A percentile compares a stretch with the other conserved stretches of the same genome.
These are phyloP conservation scores for Carlito syrichta DNA, from an alignment of 2,113 vertebrate genomes.

Conservation along the genomic window DNA sequence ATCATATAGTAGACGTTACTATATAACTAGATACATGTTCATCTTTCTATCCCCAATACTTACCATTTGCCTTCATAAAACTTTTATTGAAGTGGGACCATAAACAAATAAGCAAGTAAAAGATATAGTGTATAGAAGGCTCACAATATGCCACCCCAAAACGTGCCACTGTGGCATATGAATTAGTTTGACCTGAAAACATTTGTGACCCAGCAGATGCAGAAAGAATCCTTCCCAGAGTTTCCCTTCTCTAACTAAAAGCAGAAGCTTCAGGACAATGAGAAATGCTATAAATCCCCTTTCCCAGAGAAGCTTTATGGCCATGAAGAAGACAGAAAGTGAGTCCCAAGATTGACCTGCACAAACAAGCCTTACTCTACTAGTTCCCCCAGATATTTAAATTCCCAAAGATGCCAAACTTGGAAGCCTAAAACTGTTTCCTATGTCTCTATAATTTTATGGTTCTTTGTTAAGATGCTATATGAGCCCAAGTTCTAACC, in stretches of 20 bases:
- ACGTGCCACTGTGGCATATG: neutral
- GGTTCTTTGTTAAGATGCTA: neutral
- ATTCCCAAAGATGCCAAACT: neutral
- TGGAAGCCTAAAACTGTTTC: neutral
- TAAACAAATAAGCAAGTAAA: neutral
- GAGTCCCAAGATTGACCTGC: neutral
- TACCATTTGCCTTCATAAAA: neutral
- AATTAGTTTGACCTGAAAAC: neutral
- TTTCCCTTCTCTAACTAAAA: neutral
- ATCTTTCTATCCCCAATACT: neutral
- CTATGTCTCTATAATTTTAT: neutral
- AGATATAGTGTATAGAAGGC: neutral
- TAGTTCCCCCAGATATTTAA: too few relatives aligned
- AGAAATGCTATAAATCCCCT: neutral
- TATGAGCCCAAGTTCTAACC: neutral
- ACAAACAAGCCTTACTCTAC: fast-evolving
- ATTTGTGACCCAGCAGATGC: neutral
- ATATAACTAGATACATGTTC: neutral
- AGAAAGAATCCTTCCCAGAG: neutral
- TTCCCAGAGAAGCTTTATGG: neutral
- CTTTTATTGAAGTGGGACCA: neutral
- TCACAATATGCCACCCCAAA: neutral
- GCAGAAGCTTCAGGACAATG: neutral
- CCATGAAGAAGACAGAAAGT: neutral
- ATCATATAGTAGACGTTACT: neutral